Percentiles rank a stretch among this genome's conserved stretches.
Conservation (phyloP, 2,888 invertebrate genomes). For the Andrena bicolor region DNA sequence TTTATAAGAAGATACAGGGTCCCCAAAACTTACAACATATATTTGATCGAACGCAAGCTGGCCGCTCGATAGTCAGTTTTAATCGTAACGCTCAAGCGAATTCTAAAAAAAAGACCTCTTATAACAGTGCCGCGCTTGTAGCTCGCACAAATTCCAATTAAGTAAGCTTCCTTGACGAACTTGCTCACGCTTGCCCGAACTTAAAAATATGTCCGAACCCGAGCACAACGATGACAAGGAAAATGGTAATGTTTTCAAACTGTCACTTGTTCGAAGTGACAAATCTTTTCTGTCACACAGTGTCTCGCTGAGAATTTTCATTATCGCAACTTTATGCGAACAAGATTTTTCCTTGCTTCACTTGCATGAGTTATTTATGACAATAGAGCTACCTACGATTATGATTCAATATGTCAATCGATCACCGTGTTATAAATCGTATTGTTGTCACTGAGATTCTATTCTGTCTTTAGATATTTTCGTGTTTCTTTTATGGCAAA, state of each 20-base stretch:
- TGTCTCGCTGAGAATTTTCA: too few relatives aligned
- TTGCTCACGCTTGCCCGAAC: background rate
- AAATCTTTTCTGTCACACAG: constrained; percentile 14
- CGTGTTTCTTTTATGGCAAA: background rate
- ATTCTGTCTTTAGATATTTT: background rate
- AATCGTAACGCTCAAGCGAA: background rate
- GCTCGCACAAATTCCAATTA: background rate
- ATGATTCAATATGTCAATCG: background rate
- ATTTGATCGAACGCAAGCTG: constrained; percentile 16
- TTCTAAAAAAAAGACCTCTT: background rate
- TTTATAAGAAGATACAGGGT: background rate
- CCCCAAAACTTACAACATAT: background rate
- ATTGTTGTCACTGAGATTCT: background rate
- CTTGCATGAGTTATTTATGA: background rate
- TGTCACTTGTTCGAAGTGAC: constrained; percentile 27
- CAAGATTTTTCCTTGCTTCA: background rate
- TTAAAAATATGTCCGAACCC: constrained; percentile 58
- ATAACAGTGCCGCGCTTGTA: background rate
- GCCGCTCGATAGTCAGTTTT: background rate
- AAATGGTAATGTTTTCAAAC: constrained; percentile 58
- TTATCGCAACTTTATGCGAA: background rate
- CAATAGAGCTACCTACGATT: background rate
- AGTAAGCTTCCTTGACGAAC: background rate
- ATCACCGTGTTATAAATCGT: background rate
- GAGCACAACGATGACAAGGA: constrained; percentile 53